Base-by-base conservation (phyloP, 2,888 invertebrate genomes). In the Hipparchia sbordonii region DNA sequence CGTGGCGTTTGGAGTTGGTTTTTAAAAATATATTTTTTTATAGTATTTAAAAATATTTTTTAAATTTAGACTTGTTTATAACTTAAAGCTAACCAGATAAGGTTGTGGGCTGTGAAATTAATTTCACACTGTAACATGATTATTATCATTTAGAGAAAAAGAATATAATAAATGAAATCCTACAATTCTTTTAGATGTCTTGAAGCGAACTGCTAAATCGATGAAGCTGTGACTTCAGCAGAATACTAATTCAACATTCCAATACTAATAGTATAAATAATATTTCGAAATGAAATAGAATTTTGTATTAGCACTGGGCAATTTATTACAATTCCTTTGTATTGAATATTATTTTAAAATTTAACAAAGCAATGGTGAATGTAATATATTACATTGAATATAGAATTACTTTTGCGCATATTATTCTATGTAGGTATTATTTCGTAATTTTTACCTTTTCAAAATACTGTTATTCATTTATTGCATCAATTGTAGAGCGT, bases 161-260 rank as follows among this genome's bases (percentile, higher is more conserved):
- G 8, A 57, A 57, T 57, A 23, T 2, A 57, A 48, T 63, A 48
- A 51, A 63, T 23, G 23, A 23, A 48, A 51, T 51, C 48, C 48
- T 46, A 46, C 13, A 62, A 13, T 48, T 63, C 48, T 51, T 45
- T 61, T 57, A 61, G 60, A 45, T 45, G 6, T n/a, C 63, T 63
- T 23, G 63, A 48, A 63, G 63, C 48, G 63, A 5, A 63, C 63
- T 13, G 48, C 10, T 13, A 63, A 48, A 63, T 63, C 63, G 63
- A 51, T 63, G 48, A 51, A 63, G 13, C 13, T 3, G n/a, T 3
- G 48, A 23, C 63, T 51, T 9, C 48, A 48, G 48, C 5, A 9
- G 63, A 63, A 63, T 63, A 63, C 63, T 63, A 63, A 63, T 63
- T 63, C 63, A 63, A 63, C 51, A 23, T 23, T 63, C 48, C 48